Conservation (phyloP, 2,888 invertebrate species). For the Andrena trimmerana region DNA sequence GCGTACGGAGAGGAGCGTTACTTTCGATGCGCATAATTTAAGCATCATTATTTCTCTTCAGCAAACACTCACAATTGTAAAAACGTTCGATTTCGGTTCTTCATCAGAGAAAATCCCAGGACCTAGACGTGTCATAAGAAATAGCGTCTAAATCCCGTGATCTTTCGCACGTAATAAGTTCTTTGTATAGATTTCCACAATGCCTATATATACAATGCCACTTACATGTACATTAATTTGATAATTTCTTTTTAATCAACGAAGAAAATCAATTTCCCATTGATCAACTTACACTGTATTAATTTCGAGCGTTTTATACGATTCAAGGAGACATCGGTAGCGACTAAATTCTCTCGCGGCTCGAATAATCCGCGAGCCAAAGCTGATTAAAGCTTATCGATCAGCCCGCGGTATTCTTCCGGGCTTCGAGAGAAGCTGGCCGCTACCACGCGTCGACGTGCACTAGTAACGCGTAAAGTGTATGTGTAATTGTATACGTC, state of each 20-base stretch:
- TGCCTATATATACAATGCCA: background rate
- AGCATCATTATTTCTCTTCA: background rate
- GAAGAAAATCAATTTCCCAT: background rate
- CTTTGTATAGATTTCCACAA: constrained; percentile 38
- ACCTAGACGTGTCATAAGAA: constrained; percentile 18
- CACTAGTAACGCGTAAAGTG: background rate
- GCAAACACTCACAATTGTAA: constrained; percentile 12
- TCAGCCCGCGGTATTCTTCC: background rate
- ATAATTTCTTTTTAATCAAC: constrained; percentile 10
- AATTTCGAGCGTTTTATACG: background rate
- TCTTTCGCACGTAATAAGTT: constrained; percentile 34
- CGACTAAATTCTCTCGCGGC: constrained; percentile 6
- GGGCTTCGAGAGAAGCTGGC: background rate
- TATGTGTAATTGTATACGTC: background rate
- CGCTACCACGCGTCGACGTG: background rate
- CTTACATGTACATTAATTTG: constrained; percentile 15
- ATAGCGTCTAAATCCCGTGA: constrained; percentile 26
- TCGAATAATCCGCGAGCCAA: constrained; percentile 3
- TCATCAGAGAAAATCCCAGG: constrained; percentile 15
- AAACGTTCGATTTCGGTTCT: constrained; percentile 11
- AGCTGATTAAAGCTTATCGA: constrained; percentile 1
- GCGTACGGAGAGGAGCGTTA: constrained; percentile 21
- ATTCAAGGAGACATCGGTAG: background rate
- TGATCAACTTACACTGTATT: background rate
- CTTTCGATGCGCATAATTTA: constrained; percentile 12